Evolutionary conservation across 2,888 invertebrate genomes (phyloP).

Genomic region (Aquatica leii): DNA sequence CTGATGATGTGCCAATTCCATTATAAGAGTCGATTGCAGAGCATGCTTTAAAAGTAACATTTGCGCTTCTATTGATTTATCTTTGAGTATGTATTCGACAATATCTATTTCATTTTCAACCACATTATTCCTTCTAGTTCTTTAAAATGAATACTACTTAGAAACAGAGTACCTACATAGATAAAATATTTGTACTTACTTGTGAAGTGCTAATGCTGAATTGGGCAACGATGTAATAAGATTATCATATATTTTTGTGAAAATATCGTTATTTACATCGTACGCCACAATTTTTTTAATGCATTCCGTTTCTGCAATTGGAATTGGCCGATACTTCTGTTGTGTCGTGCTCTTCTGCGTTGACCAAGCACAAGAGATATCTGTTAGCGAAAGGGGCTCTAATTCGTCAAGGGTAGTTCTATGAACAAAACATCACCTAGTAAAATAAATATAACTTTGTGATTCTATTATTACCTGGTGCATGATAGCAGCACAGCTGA

Average conservation of each 20-base stretch:
- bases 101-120: too few relatives aligned
- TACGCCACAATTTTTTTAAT: not conserved
- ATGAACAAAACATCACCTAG: too few relatives aligned
- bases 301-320: conserved; percentile 1
- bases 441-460: conserved; percentile 4
- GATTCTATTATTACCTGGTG: not conserved
- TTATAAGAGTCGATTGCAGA: not conserved
- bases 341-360: not conserved
- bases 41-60: not conserved
- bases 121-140: too few relatives aligned
- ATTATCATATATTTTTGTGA: too few relatives aligned
- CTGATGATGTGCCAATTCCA: too few relatives aligned
- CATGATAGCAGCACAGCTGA: not conserved
- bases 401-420: conserved; percentile 1
- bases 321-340: conserved; percentile 4
- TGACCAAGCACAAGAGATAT: conserved; percentile 2
- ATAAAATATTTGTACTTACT: too few relatives aligned
- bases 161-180: not conserved
- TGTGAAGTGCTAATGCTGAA: too few relatives aligned
- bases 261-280: not conserved
- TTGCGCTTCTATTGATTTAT: too few relatives aligned
- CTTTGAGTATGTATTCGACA: not conserved
- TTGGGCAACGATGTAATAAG: too few relatives aligned
- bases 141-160: not conserved
- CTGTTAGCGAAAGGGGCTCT: not conserved